Conservation (phyloP, 2,797 vertebrate species). For the Salarias fasciatus region DNA sequence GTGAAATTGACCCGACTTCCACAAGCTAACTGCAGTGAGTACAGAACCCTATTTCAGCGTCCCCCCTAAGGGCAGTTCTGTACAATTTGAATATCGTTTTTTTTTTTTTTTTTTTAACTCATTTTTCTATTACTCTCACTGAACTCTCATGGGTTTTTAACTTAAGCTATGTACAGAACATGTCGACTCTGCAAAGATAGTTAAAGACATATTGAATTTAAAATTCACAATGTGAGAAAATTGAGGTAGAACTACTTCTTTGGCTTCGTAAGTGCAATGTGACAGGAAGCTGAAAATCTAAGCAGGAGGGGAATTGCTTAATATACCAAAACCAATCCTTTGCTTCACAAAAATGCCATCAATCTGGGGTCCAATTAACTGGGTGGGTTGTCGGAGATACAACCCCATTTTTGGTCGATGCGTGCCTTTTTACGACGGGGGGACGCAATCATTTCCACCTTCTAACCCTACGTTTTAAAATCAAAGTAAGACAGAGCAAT, state of each 20-base stretch:
- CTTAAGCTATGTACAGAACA: conserved; percentile 31
- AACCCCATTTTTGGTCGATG: no score
- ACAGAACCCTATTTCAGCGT: conserved; percentile 46
- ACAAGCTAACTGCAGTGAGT: conserved; percentile 33
- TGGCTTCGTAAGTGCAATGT: conserved; percentile 2
- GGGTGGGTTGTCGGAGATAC: no score
- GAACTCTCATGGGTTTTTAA: conserved; percentile 37
- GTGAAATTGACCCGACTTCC: conserved; percentile 57
- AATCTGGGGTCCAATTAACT: background rate
- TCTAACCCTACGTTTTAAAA: no score
- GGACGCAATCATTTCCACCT: background rate
- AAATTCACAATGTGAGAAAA: background rate
- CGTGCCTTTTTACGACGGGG: background rate
- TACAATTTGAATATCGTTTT: conserved; percentile 45
- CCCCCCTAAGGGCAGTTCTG: conserved; percentile 37
- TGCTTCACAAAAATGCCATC: no score
- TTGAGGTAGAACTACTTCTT: background rate
- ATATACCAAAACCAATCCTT: no score
- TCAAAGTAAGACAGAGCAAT: no score
- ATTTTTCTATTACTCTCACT: conserved; percentile 45
- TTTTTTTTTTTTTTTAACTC: conserved; percentile 39
- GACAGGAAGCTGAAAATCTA: background rate
- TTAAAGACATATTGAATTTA: conserved; percentile 6
- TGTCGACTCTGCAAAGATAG: conserved; percentile 41
- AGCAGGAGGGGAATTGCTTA: background rate